Conservation (phyloP, 2,113 vertebrate species). For the Tauraco erythrolophus region DNA sequence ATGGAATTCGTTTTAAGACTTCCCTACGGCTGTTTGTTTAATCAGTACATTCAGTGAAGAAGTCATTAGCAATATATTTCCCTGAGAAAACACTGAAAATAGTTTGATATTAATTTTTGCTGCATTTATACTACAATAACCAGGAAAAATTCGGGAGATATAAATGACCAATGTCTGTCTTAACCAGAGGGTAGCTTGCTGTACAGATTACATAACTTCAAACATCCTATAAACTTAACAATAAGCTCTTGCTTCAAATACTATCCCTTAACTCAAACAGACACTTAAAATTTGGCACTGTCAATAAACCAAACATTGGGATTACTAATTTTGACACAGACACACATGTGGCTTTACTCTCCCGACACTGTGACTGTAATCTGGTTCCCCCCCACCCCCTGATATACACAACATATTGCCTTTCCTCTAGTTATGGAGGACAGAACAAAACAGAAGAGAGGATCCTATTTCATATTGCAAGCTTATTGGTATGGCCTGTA, state of each 20-base stretch:
- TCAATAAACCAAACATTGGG: neutral
- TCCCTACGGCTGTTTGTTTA: constrained; percentile 45
- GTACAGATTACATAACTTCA: neutral
- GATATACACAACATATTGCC: neutral
- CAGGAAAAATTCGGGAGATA: neutral
- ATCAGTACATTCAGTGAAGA: constrained; percentile 41
- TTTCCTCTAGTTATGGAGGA: neutral
- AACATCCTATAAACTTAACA: neutral
- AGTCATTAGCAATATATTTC: constrained; percentile 33
- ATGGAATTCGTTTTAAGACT: constrained; percentile 14
- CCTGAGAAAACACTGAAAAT: constrained; percentile 22
- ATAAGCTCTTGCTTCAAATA: neutral
- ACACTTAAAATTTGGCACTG: neutral
- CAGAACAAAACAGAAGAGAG: neutral
- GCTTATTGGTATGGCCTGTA: neutral
- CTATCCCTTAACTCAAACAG: neutral
- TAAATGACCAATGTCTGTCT: neutral
- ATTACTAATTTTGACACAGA: neutral
- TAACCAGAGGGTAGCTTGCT: neutral
- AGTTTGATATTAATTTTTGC: neutral
- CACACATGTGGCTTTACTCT: neutral
- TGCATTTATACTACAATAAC: neutral
- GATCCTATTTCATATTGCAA: neutral
- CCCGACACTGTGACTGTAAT: neutral
- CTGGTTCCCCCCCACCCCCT: neutral